A percentile compares a stretch with the other conserved stretches of the same genome.
phyloP scores from a whole-genome alignment of 37 sponge, comb jelly and placozoan species.

The Halichondria panicea region DNA sequence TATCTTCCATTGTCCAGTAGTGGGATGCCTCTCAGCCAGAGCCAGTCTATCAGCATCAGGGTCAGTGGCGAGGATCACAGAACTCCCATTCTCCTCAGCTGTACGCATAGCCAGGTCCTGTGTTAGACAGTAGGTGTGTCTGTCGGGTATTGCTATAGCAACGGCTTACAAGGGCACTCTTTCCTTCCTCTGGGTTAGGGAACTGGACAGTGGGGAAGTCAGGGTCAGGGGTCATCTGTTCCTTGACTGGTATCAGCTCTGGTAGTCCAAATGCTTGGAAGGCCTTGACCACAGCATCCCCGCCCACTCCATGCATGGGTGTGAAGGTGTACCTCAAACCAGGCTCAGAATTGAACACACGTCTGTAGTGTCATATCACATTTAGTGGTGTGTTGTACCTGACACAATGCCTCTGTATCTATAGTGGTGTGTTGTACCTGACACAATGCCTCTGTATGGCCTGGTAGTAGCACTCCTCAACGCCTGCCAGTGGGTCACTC shows the following conservation, averaged over 20 bases:
- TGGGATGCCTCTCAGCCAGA: conserved; percentile 74
- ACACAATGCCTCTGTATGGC: conserved; percentile 53
- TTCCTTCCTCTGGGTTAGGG: conserved; percentile 99
- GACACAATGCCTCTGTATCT: conserved; percentile 34
- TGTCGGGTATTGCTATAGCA: background rate
- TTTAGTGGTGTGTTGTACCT: conserved; percentile 1
- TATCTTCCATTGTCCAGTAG: conserved; percentile 76
- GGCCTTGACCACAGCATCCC: conserved; percentile 62
- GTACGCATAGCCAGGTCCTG: conserved; percentile 87
- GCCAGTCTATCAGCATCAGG: conserved; percentile 99
- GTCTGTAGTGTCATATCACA: background rate
- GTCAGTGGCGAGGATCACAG: conserved; percentile 93
- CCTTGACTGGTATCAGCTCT: conserved; percentile 68
- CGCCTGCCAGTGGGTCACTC: conserved; percentile 73
- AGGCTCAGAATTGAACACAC: conserved; percentile 1
- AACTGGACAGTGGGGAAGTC: conserved; percentile 96
- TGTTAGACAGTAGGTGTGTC: conserved; percentile 5
- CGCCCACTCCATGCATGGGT: conserved; percentile 98
- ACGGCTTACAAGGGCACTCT: conserved; percentile 85
- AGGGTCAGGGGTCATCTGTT: conserved; percentile 95
- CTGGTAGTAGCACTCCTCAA: conserved; percentile 65
- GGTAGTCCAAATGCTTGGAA: conserved; percentile 79
- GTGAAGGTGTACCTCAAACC: conserved; percentile 76
- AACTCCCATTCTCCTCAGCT: conserved; percentile 67
- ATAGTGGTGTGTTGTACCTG: conserved; percentile 6